These are phyloP conservation scores for Diplazon laetatorius DNA, from an alignment of 2,888 invertebrate genomes.

Conservation along the genomic window DNA sequence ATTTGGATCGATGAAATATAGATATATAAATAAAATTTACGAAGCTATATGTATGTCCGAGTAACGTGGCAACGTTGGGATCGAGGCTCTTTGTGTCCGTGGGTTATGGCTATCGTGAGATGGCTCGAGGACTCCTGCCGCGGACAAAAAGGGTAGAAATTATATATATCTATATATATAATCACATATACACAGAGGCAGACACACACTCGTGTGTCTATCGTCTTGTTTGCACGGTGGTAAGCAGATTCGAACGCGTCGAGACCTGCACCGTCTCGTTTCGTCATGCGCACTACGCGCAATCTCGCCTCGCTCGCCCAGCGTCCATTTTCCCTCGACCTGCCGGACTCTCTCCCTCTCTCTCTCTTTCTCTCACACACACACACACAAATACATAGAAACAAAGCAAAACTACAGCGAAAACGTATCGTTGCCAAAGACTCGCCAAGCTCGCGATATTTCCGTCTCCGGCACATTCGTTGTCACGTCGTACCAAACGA, in stretches of 20 bases:
- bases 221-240: slow-evolving; percentile 14
- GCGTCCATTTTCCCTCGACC: background rate
- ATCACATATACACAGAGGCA: too few relatives aligned
- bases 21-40: background rate
- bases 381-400: slow-evolving; percentile 5
- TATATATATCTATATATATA: background rate
- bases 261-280: slow-evolving; percentile 5
- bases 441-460: slow-evolving; percentile 40
- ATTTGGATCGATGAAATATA: background rate
- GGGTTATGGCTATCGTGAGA: background rate
- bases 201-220: too few relatives aligned
- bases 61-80: slow-evolving; percentile 46
- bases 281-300: slow-evolving; percentile 5
- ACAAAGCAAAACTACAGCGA: background rate
- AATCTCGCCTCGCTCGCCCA: background rate
- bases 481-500: background rate
- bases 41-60: slow-evolving; percentile 5
- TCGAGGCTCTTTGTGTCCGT: slow-evolving; percentile 18
- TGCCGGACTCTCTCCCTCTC: too few relatives aligned
- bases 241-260: slow-evolving; percentile 6
- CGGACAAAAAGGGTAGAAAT: slow-evolving; percentile 21
- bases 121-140: slow-evolving; percentile 20
- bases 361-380: too few relatives aligned
- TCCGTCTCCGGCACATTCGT: slow-evolving; percentile 24
- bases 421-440: slow-evolving; percentile 8